phyloP scores from a whole-genome alignment of 2,888 invertebrate species.

The Drosophila merina region DNA sequence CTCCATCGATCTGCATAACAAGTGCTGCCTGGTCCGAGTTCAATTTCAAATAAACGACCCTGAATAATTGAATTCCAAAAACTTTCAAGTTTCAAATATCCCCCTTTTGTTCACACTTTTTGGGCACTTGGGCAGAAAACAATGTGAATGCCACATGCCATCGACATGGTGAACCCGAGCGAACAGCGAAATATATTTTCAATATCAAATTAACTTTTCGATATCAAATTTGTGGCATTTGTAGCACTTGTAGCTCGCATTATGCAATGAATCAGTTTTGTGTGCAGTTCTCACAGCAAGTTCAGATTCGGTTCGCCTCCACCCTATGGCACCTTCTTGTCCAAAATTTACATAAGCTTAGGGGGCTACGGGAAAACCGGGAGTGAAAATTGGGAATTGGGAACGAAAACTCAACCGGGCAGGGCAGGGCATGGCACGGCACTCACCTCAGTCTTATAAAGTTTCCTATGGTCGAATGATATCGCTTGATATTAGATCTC shows the following conservation, averaged over 20 bases:
- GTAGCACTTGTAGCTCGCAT: constrained; percentile 21
- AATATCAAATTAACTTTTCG: constrained; percentile 50
- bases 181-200: constrained; percentile 22
- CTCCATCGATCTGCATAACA: neutral
- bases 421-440: constrained; percentile 12
- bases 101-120: constrained; percentile 9
- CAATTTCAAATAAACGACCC: constrained; percentile 14
- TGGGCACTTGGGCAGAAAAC: constrained; percentile 4
- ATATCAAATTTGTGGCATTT: constrained; percentile 46
- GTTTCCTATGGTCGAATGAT: constrained; percentile 77
- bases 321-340: constrained; percentile 8
- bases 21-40: constrained; percentile 1
- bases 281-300: constrained; percentile 54
- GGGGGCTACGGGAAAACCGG: constrained; percentile 20
- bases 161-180: constrained; percentile 20
- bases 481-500: constrained; percentile 56
- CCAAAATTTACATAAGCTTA: constrained; percentile 68
- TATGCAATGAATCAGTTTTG: constrained; percentile 56
- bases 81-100: constrained; percentile 13
- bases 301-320: constrained; percentile 30
- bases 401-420: constrained; percentile 2
- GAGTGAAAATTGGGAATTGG: neutral
- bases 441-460: constrained; percentile 84
- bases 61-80: constrained; percentile 8
- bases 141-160: constrained; percentile 37